Base-by-base conservation (phyloP, 2,888 invertebrate species). In the Subacronicta megacephala region DNA sequence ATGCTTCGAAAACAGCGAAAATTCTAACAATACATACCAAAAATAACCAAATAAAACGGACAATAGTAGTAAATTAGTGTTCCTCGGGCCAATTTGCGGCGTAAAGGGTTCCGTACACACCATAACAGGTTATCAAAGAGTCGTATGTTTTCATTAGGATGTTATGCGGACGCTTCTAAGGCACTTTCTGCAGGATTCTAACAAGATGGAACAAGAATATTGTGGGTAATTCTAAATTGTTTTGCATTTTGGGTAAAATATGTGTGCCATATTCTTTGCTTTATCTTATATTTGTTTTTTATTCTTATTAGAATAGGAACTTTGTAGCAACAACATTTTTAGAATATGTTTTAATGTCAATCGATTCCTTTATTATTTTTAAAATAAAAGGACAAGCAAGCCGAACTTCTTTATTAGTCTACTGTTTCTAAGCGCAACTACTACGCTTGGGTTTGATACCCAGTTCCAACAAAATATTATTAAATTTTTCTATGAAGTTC, bases 91-190 rank as follows among this genome's bases (percentile, higher is more conserved):
- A 90, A 90, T 90, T 89, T 88, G 89, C 77, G 71, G 70, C 60
- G 68, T 70, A 75, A 79, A 81, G 80, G 82, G 84, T 83, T 80
- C 82, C 80, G 76, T 79, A 82, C 71, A 63, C 79, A 81, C 92
- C 91, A 89, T 89, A 91, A 88, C 87, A 78, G 91, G 92, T 83
- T 90, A 90, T 91, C 92, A 91, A 90, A 89, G 90, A 84, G 90
- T 92, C 92, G 89, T 92, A 90, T 82, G 83, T 92, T 91, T 91
- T 92, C 92, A 92, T 92, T 92, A 92, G 80, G 79, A 62, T 69
- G 65, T 62, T 71, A 72, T 72, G 78, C 81, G 80, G 81, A 82
- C 80, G 67, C 81, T 53, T 84, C 78, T 83, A 83, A 77, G 85
- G 84, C 69, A 75, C 62, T 71, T 77, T 75, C 75, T 76, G 72